Percentiles rank a stretch among this genome's conserved stretches.
Conservation (phyloP, 2,113 vertebrate genomes). For the Pycnonotus jocosus region DNA sequence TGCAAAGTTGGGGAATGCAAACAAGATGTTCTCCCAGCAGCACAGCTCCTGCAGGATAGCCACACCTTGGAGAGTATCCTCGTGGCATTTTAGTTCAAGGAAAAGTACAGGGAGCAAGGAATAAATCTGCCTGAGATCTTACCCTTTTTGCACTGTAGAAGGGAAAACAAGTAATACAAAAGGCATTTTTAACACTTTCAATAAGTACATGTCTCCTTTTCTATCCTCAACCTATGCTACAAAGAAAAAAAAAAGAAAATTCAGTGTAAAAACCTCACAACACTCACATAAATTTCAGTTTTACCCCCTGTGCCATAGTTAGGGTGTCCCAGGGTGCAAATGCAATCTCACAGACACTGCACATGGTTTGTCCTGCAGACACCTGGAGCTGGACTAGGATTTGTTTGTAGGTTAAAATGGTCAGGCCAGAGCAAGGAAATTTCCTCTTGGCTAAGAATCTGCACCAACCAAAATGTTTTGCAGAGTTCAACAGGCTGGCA, state of each 20-base stretch:
- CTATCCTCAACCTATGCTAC: background rate
- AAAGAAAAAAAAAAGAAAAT: background rate
- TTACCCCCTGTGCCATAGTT: background rate
- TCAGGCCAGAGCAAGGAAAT: background rate
- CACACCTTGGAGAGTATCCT: background rate
- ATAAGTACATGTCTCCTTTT: background rate
- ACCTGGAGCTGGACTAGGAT: background rate
- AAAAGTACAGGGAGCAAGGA: background rate
- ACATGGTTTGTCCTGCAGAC: background rate
- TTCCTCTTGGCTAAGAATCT: background rate
- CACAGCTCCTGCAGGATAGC: background rate
- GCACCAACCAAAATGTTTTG: background rate
- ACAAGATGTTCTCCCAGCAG: background rate
- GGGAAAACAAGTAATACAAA: background rate
- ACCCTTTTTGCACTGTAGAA: background rate
- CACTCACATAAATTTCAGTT: background rate
- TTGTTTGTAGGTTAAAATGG: background rate
- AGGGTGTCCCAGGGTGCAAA: background rate
- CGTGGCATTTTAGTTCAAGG: fast-evolving
- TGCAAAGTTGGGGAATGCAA: background rate
- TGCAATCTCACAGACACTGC: background rate
- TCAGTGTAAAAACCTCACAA: background rate
- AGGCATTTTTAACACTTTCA: background rate
- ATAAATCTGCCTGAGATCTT: background rate
- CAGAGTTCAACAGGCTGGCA: fast-evolving